phyloP scores from a whole-genome alignment of 2,888 invertebrate species.

The Coelopa pilipes region DNA sequence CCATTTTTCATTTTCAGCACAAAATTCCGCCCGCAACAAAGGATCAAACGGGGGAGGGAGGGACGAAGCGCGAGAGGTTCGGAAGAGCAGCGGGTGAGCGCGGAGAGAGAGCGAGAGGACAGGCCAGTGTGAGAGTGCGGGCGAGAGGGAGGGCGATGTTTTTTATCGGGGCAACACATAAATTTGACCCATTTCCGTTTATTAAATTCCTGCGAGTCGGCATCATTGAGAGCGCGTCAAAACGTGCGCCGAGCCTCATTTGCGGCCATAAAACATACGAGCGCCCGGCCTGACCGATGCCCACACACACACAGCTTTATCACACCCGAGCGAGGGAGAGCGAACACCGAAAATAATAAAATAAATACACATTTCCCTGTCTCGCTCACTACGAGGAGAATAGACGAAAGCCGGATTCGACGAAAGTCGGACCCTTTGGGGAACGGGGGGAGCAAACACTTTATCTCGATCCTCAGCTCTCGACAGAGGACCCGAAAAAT shows the following conservation, averaged over 20 bases:
- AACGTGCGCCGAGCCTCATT: constrained; percentile 15
- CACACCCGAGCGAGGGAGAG: not conserved
- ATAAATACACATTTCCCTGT: no score
- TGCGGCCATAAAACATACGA: constrained; percentile 8
- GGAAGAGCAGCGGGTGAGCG: not conserved
- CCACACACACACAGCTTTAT: not conserved
- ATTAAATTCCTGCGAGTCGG: constrained; percentile 39
- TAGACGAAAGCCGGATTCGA: no score
- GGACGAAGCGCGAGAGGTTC: not conserved
- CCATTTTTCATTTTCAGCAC: constrained; percentile 1
- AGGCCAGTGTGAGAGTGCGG: not conserved
- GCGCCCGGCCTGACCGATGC: not conserved
- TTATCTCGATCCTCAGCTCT: no score
- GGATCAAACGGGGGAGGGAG: no score
- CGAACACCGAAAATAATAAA: no score
- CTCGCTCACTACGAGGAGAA: no score
- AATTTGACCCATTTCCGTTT: constrained; percentile 44
- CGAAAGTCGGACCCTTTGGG: no score
- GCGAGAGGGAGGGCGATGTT: not conserved
- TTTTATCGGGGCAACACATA: constrained; percentile 40
- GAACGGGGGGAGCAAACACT: no score
- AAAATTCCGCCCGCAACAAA: not conserved
- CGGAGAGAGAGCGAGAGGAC: not conserved
- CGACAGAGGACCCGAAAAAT: no score
- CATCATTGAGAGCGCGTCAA: constrained; percentile 29